A percentile compares a stretch with the other conserved stretches of the same genome.
Evolutionary conservation across 2,888 invertebrate species (phyloP).

Genomic region (Sesamia inferens): DNA sequence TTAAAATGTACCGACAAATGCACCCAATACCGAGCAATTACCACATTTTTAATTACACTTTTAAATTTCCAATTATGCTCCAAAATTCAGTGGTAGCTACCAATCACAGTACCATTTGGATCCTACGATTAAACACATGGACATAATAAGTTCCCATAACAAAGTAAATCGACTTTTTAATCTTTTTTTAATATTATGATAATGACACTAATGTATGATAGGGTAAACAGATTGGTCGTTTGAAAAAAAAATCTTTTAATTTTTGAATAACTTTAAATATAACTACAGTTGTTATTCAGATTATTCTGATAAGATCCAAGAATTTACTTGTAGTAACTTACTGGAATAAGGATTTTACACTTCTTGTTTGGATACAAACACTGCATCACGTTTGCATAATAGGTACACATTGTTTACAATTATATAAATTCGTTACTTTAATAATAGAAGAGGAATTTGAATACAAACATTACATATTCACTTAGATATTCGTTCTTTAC

Average conservation of each 20-base stretch:
- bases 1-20: constrained; percentile 82
- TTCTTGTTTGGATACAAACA: constrained; percentile 63
- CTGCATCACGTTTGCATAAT: constrained; percentile 36
- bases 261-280: constrained; percentile 53
- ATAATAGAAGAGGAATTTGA: constrained; percentile 44
- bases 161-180: constrained; percentile 41
- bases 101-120: constrained; percentile 86
- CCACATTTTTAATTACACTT: constrained; percentile 65
- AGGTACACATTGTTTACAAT: constrained; percentile 45
- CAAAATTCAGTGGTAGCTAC: constrained; percentile 81
- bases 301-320: constrained; percentile 59
- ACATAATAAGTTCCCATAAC: constrained; percentile 49
- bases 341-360: constrained; percentile 62
- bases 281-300: constrained; percentile 51
- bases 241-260: constrained; percentile 45
- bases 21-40: constrained; percentile 78
- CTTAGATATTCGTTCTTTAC: constrained; percentile 38
- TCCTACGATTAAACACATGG: constrained; percentile 80
- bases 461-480: constrained; percentile 55
- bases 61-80: constrained; percentile 75
- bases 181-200: constrained; percentile 45
- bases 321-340: constrained; percentile 63
- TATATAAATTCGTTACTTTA: constrained; percentile 62
- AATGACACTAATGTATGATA: constrained; percentile 66
- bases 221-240: constrained; percentile 64